Conservation (phyloP, 2,113 vertebrate species). For the Gopherus evgoodei region DNA sequence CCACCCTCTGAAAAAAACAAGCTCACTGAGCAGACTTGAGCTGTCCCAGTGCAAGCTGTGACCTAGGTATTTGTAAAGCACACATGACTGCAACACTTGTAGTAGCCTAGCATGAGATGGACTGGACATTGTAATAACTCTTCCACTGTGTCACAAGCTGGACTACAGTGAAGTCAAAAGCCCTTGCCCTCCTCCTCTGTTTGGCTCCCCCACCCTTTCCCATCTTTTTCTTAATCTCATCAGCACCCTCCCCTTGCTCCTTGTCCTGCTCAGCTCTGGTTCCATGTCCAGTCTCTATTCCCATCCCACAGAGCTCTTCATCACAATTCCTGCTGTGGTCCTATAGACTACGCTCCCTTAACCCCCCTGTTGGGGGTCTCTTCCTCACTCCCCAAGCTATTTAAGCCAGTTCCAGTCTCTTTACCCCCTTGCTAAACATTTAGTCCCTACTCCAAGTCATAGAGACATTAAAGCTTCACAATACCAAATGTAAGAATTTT, state of each 20-base stretch:
- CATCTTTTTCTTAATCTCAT: not conserved
- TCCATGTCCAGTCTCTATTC: not conserved
- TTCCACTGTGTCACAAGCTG: not conserved
- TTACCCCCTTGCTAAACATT: not conserved
- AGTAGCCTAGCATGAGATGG: not conserved
- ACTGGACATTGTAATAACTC: not conserved
- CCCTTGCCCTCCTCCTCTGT: not conserved
- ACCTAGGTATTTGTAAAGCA: not conserved
- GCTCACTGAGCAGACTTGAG: not conserved
- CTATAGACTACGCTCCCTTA: not conserved
- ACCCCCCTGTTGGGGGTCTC: too few species aligned
- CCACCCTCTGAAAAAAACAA: not conserved
- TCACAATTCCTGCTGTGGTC: not conserved
- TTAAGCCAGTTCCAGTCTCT: not conserved
- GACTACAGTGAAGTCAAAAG: not conserved
- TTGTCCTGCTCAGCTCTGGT: not conserved
- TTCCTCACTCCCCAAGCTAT: not conserved
- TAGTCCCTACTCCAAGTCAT: not conserved
- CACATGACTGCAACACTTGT: not conserved
- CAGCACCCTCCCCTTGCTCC: not conserved
- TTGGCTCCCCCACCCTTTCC: not conserved
- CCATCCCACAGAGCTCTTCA: not conserved
- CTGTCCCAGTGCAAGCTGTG: not conserved
- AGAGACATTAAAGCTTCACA: not conserved
- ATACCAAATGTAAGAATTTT: not conserved